Conservation (phyloP, 2,797 vertebrate genomes). For the Bufotes viridis region DNA sequence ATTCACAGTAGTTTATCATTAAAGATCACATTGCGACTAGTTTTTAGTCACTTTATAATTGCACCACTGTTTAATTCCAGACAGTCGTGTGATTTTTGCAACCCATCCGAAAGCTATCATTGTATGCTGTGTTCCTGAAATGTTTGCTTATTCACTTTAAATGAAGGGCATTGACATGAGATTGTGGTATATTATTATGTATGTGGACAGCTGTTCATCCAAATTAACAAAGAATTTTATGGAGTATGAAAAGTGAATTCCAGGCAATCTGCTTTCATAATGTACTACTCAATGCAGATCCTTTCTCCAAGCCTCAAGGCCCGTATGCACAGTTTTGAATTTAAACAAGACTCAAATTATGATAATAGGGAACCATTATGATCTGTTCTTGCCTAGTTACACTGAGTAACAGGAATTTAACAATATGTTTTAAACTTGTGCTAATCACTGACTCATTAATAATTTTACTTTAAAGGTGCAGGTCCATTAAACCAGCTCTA, state of each 20-base stretch:
- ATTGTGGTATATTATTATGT: constrained; percentile 68
- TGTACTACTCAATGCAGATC: constrained; percentile 65
- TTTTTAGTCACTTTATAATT: not conserved
- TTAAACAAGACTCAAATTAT: constrained; percentile 74
- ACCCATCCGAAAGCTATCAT: constrained; percentile 24
- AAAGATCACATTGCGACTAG: not conserved
- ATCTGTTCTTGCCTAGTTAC: constrained; percentile 64
- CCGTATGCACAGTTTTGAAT: constrained; percentile 69
- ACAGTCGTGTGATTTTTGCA: constrained; percentile 3
- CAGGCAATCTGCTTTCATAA: constrained; percentile 69
- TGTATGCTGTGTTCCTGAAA: constrained; percentile 40
- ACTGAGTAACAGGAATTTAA: constrained; percentile 64
- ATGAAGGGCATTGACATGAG: constrained; percentile 67
- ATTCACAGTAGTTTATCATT: not conserved
- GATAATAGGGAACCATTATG: constrained; percentile 67
- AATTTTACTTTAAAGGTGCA: constrained; percentile 34
- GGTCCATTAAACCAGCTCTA: constrained; percentile 13
- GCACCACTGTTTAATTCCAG: not conserved
- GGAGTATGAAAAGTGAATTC: constrained; percentile 69
- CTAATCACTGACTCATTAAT: constrained; percentile 57
- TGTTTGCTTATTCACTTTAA: constrained; percentile 65
- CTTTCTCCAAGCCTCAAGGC: constrained; percentile 66
- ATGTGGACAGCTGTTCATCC: constrained; percentile 67
- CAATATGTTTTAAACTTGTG: constrained; percentile 46
- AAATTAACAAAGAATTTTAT: constrained; percentile 71